Conservation (phyloP, 1,140 invertebrate species). For the Riptortus pedestris region DNA sequence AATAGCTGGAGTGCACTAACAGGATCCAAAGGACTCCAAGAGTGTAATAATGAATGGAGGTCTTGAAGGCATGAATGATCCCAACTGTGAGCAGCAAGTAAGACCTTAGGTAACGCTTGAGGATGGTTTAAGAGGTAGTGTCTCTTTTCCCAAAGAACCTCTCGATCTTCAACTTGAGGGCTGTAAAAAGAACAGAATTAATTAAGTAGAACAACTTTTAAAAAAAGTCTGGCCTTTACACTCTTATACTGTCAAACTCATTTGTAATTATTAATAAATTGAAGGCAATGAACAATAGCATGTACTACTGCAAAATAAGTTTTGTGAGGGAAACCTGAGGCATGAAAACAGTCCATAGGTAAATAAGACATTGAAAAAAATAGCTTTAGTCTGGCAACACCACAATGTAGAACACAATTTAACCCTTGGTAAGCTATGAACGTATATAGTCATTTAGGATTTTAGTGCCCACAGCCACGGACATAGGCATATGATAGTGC, state of each 20-base stretch:
- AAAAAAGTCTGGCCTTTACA: background rate
- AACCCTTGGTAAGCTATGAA: too few relatives aligned
- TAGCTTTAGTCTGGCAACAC: too few relatives aligned
- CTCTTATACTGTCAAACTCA: background rate
- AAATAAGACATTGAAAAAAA: too few relatives aligned
- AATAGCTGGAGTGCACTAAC: constrained; percentile 84
- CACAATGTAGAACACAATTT: too few relatives aligned
- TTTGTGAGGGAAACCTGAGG: too few relatives aligned
- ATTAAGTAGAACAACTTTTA: constrained; percentile 11
- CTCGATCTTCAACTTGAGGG: constrained; percentile 45
- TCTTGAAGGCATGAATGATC: constrained; percentile 75
- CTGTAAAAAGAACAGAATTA: constrained; percentile 33
- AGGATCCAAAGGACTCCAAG: constrained; percentile 72
- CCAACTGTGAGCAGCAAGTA: constrained; percentile 82
- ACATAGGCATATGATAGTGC: too few relatives aligned
- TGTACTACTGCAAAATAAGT: too few relatives aligned
- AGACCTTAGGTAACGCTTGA: constrained; percentile 78
- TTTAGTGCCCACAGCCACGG: too few relatives aligned
- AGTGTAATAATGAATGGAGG: constrained; percentile 67
- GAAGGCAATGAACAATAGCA: background rate
- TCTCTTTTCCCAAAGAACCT: constrained; percentile 89
- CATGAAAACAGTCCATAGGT: too few relatives aligned
- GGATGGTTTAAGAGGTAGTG: constrained; percentile 78
- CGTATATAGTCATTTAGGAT: too few relatives aligned
- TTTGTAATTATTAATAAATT: background rate